Conservation (phyloP, 1,140 invertebrate genomes). For the Meloidogyne exigua region DNA sequence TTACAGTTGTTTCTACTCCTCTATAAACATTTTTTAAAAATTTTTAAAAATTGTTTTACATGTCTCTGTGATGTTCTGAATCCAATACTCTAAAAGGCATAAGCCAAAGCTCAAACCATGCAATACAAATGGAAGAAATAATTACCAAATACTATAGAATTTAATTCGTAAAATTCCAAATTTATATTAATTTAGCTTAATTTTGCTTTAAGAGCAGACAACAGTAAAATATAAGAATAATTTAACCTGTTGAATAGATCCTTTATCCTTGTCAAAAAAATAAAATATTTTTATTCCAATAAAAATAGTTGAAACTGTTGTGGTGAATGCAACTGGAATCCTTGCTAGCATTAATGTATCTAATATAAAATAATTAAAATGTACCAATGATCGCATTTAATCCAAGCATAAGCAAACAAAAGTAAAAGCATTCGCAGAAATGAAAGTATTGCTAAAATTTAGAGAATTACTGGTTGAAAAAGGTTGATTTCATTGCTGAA, state of each 20-base stretch:
- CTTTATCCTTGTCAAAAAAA: slow-evolving; percentile 43
- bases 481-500: too few relatives aligned
- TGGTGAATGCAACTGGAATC: slow-evolving; percentile 41
- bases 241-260: slow-evolving; percentile 15
- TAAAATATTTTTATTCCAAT: slow-evolving; percentile 52
- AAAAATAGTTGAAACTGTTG: slow-evolving; percentile 47
- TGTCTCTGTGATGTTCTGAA: slow-evolving; percentile 30
- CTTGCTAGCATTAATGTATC: slow-evolving; percentile 11
- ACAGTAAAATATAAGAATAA: too few relatives aligned
- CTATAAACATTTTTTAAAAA: not conserved
- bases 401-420: slow-evolving; percentile 35
- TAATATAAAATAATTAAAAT: slow-evolving; percentile 9
- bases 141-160: slow-evolving; percentile 46
- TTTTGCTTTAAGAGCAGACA: too few relatives aligned
- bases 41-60: slow-evolving; percentile 14
- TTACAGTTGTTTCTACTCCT: slow-evolving; percentile 8
- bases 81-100: slow-evolving; percentile 47
- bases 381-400: slow-evolving; percentile 43
- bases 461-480: too few relatives aligned
- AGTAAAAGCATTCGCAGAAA: slow-evolving; percentile 42
- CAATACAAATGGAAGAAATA: slow-evolving; percentile 40
- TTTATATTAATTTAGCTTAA: too few relatives aligned
- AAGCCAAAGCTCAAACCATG: slow-evolving; percentile 52
- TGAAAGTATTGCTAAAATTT: slow-evolving; percentile 34
- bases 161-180: too few relatives aligned